Conservation (phyloP, 2,888 invertebrate species). For the Brachypterus glaber region DNA sequence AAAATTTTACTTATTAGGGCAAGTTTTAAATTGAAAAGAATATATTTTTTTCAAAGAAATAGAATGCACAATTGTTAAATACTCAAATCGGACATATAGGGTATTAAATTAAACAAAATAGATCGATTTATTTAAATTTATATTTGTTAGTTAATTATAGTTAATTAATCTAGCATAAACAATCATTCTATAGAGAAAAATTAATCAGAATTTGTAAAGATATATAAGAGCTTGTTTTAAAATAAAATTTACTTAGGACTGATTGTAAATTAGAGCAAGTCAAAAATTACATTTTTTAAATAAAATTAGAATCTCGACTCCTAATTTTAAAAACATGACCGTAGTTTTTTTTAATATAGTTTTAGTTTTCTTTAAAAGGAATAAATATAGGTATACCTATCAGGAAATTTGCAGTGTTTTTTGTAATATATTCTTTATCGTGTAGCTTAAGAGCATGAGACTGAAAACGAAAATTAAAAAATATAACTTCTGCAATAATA, state of each 20-base stretch:
- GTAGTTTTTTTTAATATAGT: no score
- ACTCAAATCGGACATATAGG: slow-evolving; percentile 36
- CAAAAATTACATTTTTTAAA: no score
- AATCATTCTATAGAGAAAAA: slow-evolving; percentile 21
- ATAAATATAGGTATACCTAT: slow-evolving; percentile 11
- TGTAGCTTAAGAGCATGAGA: no score
- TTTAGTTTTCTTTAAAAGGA: slow-evolving; percentile 8
- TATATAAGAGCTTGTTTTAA: slow-evolving; percentile 12
- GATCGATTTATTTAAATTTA: slow-evolving; percentile 4
- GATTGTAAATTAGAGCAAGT: slow-evolving; percentile 2
- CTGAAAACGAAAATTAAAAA: no score
- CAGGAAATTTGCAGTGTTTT: no score
- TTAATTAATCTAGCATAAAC: slow-evolving; percentile 17
- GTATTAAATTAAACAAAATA: slow-evolving; percentile 23
- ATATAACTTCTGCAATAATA: no score
- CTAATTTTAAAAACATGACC: no score
- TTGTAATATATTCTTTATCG: no score
- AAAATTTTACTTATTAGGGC: no score
- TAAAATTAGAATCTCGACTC: neutral
- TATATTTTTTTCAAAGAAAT: neutral
- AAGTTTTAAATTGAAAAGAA: no score
- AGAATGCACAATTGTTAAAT: neutral
- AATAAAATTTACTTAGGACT: slow-evolving; percentile 6
- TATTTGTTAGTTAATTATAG: slow-evolving; percentile 10
- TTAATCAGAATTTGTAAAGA: slow-evolving; percentile 9